Percentiles rank a stretch among this genome's conserved stretches.
phyloP scores from a whole-genome alignment of 2,113 vertebrate genomes.

The Merops nubicus region DNA sequence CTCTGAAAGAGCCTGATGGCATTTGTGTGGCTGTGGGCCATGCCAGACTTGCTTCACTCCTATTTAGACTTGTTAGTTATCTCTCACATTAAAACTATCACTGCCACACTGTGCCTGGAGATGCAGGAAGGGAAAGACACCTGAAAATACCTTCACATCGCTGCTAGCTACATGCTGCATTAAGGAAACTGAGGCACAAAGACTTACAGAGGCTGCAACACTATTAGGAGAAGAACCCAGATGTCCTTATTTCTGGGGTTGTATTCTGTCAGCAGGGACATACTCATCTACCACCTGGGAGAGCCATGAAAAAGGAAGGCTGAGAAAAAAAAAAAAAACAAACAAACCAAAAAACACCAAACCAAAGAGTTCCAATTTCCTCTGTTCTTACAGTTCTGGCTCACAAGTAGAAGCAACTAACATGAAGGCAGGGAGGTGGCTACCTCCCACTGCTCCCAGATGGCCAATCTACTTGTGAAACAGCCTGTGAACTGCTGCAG shows the following conservation, averaged over 20 bases:
- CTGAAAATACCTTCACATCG: background rate
- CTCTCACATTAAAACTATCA: background rate
- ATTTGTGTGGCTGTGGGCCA: constrained; percentile 38
- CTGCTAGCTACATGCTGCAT: background rate
- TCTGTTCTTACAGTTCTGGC: background rate
- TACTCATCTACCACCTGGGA: background rate
- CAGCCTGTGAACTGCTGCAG: background rate
- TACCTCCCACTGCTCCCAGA: constrained; percentile 39
- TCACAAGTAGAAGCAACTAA: background rate
- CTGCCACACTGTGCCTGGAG: background rate
- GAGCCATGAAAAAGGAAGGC: background rate
- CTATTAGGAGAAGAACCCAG: background rate
- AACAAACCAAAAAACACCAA: no score
- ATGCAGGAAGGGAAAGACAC: background rate
- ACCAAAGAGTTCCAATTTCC: background rate
- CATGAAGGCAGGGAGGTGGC: background rate
- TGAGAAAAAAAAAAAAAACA: background rate
- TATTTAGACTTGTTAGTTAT: constrained; percentile 12
- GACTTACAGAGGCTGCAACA: background rate
- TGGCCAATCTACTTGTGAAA: background rate
- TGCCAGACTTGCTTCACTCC: background rate
- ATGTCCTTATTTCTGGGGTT: background rate
- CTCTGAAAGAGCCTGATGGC: constrained; percentile 33
- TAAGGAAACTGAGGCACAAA: background rate
- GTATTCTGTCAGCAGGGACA: background rate